Evolutionary conservation across 2,888 invertebrate species (phyloP).

Genomic region (Cyaniris semiargus): DNA sequence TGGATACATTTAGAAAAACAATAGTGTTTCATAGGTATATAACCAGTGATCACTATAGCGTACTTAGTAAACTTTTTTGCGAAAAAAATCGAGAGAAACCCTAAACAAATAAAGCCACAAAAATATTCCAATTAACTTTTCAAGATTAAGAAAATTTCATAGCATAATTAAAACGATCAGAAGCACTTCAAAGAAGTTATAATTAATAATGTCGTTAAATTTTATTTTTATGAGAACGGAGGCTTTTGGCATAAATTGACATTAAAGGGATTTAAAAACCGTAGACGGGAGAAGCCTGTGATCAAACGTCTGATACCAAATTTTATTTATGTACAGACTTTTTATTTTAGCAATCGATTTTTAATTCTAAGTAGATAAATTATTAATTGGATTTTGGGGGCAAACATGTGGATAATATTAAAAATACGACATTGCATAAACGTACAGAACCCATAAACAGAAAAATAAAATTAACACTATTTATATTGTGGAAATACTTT

Average conservation of each 20-base stretch:
- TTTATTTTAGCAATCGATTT: neutral
- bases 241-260: constrained; percentile 13
- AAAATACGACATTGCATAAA: neutral
- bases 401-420: too few relatives aligned
- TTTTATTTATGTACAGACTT: neutral
- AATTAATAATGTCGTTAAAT: constrained; percentile 22
- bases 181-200: constrained; percentile 12
- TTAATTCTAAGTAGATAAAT: neutral
- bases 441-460: neutral
- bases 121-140: neutral
- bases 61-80: neutral
- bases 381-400: neutral
- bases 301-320: neutral
- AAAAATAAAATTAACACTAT: neutral
- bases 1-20: too few relatives aligned
- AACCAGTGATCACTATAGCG: too few relatives aligned
- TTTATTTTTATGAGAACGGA: neutral
- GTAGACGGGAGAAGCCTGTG: neutral
- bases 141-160: constrained; percentile 1
- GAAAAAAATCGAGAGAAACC: neutral
- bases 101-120: neutral
- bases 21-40: too few relatives aligned
- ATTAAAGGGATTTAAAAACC: constrained; percentile 10
- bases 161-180: constrained; percentile 20
- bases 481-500: neutral